Percentiles rank a stretch among this genome's conserved stretches.
These are phyloP conservation scores for Tiliacea aurago DNA, from an alignment of 2,888 invertebrate species.

Conservation along the genomic window DNA sequence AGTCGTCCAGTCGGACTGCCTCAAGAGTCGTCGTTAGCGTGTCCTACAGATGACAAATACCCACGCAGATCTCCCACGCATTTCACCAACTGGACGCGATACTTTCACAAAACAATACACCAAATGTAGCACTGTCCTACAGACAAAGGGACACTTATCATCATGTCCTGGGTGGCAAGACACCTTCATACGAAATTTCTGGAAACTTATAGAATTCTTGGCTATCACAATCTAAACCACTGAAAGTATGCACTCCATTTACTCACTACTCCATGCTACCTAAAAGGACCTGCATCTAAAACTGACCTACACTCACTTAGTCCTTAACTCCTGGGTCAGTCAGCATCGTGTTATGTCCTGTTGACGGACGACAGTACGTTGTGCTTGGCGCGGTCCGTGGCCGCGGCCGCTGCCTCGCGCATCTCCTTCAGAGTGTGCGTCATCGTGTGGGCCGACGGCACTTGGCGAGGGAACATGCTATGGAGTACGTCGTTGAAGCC, in stretches of 20 bases:
- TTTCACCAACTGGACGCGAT: background rate
- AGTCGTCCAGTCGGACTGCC: background rate
- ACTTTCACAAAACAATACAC: background rate
- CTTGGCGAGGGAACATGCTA: conserved; percentile 92
- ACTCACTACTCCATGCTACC: background rate
- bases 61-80: background rate
- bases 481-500: conserved; percentile 96
- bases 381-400: conserved; percentile 94
- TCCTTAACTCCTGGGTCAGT: conserved; percentile 41
- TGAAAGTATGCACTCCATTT: conserved; percentile 44
- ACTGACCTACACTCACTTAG: conserved; percentile 23
- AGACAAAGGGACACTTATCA: background rate
- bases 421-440: conserved; percentile 89
- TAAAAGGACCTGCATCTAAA: background rate
- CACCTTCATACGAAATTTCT: background rate
- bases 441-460: conserved; percentile 64
- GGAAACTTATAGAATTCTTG: background rate
- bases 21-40: background rate
- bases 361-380: conserved; percentile 89
- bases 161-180: background rate
- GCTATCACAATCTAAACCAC: background rate
- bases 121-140: too few relatives aligned
- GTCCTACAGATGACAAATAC: background rate
- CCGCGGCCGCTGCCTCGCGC: conserved; percentile 95
- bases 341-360: conserved; percentile 79